phyloP scores from a whole-genome alignment of 2,113 vertebrate genomes.

The Charina bottae region DNA sequence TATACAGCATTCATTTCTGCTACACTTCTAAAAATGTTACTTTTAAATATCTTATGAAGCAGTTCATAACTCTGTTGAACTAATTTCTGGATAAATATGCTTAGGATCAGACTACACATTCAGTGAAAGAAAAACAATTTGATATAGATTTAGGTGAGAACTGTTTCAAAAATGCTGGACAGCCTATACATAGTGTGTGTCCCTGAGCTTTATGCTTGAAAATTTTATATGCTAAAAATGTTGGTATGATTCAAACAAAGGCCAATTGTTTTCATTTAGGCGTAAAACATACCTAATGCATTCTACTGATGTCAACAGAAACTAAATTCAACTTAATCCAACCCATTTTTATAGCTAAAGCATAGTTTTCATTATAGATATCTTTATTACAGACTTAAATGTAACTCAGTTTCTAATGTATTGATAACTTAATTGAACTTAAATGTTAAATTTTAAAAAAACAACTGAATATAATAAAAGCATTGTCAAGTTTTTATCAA shows the following conservation, averaged over 20 bases:
- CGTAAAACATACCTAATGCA: background rate
- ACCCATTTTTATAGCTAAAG: background rate
- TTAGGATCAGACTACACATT: background rate
- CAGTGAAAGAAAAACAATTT: slow-evolving; percentile 2
- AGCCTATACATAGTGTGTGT: background rate
- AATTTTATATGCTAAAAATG: slow-evolving; percentile 9
- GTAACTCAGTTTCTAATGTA: slow-evolving; percentile 25
- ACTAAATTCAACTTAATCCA: background rate
- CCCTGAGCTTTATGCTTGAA: background rate
- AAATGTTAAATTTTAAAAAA: slow-evolving; percentile 16
- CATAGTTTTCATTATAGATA: background rate
- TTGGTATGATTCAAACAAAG: background rate
- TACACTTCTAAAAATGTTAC: background rate
- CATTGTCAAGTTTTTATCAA: slow-evolving; percentile 1
- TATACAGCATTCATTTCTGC: slow-evolving; percentile 4
- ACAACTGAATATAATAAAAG: background rate
- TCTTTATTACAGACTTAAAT: slow-evolving; percentile 23
- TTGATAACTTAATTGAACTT: slow-evolving; percentile 17
- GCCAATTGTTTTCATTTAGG: background rate
- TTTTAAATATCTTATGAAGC: background rate
- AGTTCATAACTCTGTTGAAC: background rate
- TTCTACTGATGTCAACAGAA: background rate
- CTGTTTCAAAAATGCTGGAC: background rate
- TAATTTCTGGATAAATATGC: background rate
- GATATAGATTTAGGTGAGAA: background rate